Evolutionary conservation across 2,888 invertebrate genomes (phyloP).

Genomic region (Aphrophora alni): DNA sequence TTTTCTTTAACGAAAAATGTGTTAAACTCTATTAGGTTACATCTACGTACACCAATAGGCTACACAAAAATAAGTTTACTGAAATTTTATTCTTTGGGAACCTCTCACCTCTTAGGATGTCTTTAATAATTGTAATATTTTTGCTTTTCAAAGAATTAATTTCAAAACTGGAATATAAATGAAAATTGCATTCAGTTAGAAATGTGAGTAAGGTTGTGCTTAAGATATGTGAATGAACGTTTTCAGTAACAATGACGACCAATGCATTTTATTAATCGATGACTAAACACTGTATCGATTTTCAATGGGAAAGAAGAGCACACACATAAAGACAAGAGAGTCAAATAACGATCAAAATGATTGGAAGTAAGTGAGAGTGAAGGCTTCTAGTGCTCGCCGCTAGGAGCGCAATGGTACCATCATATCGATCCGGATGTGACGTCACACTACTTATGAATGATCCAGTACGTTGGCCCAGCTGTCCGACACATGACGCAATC

Average conservation of each 20-base stretch:
- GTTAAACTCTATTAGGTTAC: no score
- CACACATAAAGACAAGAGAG: not conserved
- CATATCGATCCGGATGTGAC: conserved; percentile 4
- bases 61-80: no score
- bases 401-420: not conserved
- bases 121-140: no score
- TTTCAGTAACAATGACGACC: not conserved
- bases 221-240: not conserved
- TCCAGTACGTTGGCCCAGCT: conserved; percentile 3
- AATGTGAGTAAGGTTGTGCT: no score
- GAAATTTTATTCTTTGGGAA: no score
- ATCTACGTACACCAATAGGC: no score
- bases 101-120: no score
- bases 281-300: not conserved
- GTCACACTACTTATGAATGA: not conserved
- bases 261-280: not conserved
- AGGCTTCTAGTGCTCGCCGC: not conserved
- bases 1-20: no score
- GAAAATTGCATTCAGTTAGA: no score
- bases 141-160: no score
- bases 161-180: no score
- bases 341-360: not conserved
- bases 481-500: not conserved
- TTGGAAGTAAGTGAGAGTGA: not conserved
- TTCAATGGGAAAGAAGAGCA: not conserved